Conservation (phyloP, 1,140 invertebrate genomes). For the Sipha flava region DNA sequence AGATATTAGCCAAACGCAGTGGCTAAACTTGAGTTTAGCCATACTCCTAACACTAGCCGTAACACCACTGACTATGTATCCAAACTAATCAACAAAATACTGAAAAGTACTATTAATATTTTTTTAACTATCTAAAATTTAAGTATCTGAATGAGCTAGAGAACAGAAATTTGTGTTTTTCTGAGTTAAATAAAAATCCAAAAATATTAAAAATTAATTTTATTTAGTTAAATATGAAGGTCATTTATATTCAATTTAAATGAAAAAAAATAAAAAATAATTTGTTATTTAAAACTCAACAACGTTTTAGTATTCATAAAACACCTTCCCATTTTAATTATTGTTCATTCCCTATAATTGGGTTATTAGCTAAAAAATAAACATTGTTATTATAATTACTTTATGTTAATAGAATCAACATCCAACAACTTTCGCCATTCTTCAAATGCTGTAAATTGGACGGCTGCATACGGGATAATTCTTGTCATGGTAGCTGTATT, state of each 20-base stretch:
- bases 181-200: not conserved
- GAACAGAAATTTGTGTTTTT: not conserved
- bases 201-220: not conserved
- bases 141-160: not conserved
- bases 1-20: no score
- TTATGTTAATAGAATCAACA: conserved; percentile 48
- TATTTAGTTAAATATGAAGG: not conserved
- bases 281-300: not conserved
- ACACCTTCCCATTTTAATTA: not conserved
- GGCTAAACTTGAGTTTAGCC: no score
- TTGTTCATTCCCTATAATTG: not conserved
- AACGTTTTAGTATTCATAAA: not conserved
- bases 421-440: conserved; percentile 81
- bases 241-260: not conserved
- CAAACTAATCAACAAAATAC: not conserved
- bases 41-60: no score
- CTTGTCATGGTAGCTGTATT: conserved; percentile 96
- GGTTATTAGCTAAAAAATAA: not conserved
- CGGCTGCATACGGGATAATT: conserved; percentile 92
- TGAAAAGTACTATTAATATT: not conserved
- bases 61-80: not conserved
- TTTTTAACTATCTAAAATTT: not conserved
- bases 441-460: conserved; percentile 95
- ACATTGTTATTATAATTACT: not conserved
- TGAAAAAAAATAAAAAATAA: not conserved